phyloP scores from a whole-genome alignment of 2,888 invertebrate genomes.

The Celastrina argiolus region DNA sequence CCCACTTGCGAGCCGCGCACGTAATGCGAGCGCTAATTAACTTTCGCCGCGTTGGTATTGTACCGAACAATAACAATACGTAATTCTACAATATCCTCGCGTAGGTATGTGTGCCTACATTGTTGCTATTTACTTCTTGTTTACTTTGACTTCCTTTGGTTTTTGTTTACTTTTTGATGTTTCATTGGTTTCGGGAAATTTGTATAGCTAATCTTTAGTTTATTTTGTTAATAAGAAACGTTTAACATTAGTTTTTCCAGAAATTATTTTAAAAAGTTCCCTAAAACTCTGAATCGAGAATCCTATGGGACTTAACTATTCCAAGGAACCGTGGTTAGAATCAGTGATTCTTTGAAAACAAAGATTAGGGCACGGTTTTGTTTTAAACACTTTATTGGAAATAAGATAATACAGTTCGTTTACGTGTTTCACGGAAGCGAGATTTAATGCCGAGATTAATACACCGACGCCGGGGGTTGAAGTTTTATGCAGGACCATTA shows the following conservation, averaged over 20 bases:
- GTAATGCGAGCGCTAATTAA: slow-evolving; percentile 10
- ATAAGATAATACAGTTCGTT: slow-evolving; percentile 52
- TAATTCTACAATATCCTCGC: background rate
- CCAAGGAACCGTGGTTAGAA: background rate
- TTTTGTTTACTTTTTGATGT: background rate
- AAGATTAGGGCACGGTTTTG: slow-evolving; percentile 32
- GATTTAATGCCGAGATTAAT: slow-evolving; percentile 64
- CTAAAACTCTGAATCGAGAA: background rate
- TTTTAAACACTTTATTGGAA: slow-evolving; percentile 52
- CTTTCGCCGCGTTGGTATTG: slow-evolving; percentile 22
- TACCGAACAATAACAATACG: slow-evolving; percentile 4
- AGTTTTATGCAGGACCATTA: slow-evolving; percentile 40
- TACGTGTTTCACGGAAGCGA: slow-evolving; percentile 61
- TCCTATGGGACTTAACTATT: background rate
- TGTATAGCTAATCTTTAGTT: too few relatives aligned
- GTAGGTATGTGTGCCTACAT: background rate
- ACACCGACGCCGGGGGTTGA: slow-evolving; percentile 42
- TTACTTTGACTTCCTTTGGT: background rate
- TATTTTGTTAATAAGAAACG: too few relatives aligned
- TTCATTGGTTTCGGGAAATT: background rate
- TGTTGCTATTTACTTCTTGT: background rate
- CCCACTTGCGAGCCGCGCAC: slow-evolving; percentile 10
- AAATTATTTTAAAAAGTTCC: background rate
- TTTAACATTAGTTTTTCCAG: too few relatives aligned
- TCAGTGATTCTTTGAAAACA: slow-evolving; percentile 24